Conservation (phyloP, 2,113 vertebrate species). For the Beaufortia kweichowensis region DNA sequence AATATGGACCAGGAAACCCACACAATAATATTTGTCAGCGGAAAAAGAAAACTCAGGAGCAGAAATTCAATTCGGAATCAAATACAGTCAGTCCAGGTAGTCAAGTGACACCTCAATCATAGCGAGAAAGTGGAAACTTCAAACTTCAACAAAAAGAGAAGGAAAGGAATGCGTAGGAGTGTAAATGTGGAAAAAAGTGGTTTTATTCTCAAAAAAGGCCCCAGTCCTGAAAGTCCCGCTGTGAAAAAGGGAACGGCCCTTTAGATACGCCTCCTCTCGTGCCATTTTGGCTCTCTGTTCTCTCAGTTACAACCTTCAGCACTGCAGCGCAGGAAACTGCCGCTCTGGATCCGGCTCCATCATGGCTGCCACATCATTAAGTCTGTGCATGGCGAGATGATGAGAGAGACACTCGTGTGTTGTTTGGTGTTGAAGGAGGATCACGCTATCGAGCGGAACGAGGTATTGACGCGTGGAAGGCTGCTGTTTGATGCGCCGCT, state of each 20-base stretch:
- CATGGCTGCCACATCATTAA: conserved; percentile 56
- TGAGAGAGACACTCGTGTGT: conserved; percentile 47
- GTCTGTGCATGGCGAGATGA: conserved; percentile 44
- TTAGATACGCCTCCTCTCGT: conserved; percentile 46
- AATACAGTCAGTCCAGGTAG: conserved; percentile 25
- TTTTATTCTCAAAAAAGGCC: conserved; percentile 40
- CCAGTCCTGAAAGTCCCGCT: conserved; percentile 21
- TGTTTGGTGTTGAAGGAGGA: conserved; percentile 38
- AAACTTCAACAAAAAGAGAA: conserved; percentile 15
- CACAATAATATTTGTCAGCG: conserved; percentile 49
- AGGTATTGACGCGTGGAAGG: conserved; percentile 25
- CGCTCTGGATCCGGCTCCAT: conserved; percentile 39
- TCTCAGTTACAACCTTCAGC: conserved; percentile 22
- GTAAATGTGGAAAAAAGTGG: conserved; percentile 29
- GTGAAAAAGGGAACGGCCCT: conserved; percentile 42
- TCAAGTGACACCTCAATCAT: conserved; percentile 43
- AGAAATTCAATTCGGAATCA: conserved; percentile 36
- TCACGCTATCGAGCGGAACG: conserved; percentile 38
- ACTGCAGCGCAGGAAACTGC: conserved; percentile 45
- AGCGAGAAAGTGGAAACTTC: conserved; percentile 33
- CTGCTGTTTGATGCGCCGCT: conserved; percentile 28
- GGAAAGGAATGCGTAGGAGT: conserved; percentile 8
- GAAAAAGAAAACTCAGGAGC: conserved; percentile 13
- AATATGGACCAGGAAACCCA: conserved; percentile 43
- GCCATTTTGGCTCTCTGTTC: conserved; percentile 40